These are phyloP conservation scores for Synanthedon formicaeformis DNA, from an alignment of 2,888 invertebrate species.

Conservation along the genomic window DNA sequence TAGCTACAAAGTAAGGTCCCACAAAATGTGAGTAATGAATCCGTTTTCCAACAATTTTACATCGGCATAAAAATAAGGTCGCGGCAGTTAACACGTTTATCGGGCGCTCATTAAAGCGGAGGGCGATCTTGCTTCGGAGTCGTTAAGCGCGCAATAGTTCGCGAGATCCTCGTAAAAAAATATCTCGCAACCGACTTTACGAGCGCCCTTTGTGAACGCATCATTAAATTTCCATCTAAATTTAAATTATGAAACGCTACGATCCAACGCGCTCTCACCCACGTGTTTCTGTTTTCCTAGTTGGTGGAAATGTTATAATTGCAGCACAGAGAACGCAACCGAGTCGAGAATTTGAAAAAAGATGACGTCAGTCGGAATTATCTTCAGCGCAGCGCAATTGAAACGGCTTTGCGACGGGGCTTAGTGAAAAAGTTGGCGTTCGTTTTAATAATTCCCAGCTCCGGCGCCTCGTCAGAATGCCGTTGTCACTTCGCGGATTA, in stretches of 20 bases:
- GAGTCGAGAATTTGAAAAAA: conserved; percentile 68
- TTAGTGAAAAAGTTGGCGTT: conserved; percentile 71
- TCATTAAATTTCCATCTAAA: conserved; percentile 72
- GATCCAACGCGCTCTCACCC: conserved; percentile 58
- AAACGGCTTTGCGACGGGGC: conserved; percentile 70
- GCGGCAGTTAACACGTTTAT: conserved; percentile 70
- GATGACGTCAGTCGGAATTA: conserved; percentile 71
- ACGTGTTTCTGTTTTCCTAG: conserved; percentile 70
- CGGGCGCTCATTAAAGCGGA: conserved; percentile 70
- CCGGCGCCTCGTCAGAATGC: conserved; percentile 71
- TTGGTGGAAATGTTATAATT: conserved; percentile 70
- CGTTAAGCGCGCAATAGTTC: conserved; percentile 72
- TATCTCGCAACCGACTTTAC: conserved; percentile 69
- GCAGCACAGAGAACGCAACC: conserved; percentile 65
- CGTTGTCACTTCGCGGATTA: conserved; percentile 71
- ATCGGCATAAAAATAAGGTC: conserved; percentile 68
- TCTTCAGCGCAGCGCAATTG: conserved; percentile 71
- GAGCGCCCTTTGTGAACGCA: conserved; percentile 70
- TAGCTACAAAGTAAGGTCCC: conserved; percentile 10
- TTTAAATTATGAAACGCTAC: conserved; percentile 65
- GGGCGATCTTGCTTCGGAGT: conserved; percentile 70
- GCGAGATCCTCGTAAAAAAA: conserved; percentile 70
- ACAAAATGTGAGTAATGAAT: conserved; percentile 57
- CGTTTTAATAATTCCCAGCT: conserved; percentile 71
- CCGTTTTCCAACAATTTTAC: conserved; percentile 67